Percentiles rank a stretch among this genome's conserved stretches.
phyloP scores from a whole-genome alignment of 2,888 invertebrate species.

The Andrena fulva region DNA sequence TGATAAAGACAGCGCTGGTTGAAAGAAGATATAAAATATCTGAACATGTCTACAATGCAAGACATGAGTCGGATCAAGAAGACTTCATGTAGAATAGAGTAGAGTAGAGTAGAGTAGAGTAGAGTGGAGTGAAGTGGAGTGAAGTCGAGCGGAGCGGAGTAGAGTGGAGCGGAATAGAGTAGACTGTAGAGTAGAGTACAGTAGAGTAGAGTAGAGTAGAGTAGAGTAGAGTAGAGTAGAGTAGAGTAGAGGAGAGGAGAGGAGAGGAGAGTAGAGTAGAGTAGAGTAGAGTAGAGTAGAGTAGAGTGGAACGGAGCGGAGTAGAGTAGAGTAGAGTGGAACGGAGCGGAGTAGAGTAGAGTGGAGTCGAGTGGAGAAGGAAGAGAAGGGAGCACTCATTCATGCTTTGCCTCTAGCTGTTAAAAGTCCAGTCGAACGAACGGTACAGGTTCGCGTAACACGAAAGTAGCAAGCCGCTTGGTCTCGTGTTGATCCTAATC shows the following conservation, averaged over 20 bases:
- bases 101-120: conserved; percentile 27
- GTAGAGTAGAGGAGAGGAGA: conserved; percentile 63
- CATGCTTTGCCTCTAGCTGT: conserved; percentile 83
- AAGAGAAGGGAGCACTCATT: conserved; percentile 82
- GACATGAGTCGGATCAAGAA: conserved; percentile 32
- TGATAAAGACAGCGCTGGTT: too few relatives aligned
- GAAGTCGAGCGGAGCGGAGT: neutral
- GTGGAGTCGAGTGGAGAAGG: conserved; percentile 73
- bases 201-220: conserved; percentile 71
- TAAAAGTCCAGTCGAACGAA: conserved; percentile 82
- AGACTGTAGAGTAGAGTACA: conserved; percentile 56
- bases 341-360: conserved; percentile 75
- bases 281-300: conserved; percentile 24
- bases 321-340: conserved; percentile 63
- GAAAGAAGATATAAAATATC: too few relatives aligned
- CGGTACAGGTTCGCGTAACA: conserved; percentile 81
- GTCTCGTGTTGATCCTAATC: conserved; percentile 11
- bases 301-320: conserved; percentile 73
- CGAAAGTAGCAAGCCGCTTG: conserved; percentile 49
- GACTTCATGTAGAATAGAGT: conserved; percentile 34
- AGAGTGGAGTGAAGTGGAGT: conserved; percentile 20
- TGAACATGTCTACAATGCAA: too few relatives aligned
- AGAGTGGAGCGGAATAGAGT: conserved; percentile 72
- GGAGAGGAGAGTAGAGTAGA: conserved; percentile 4
- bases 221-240: conserved; percentile 43